Evolutionary conservation across 2,113 vertebrate genomes (phyloP), one percentile per base, ranked within the genome.

Genomic region (Myiozetetes cayanensis): DNA sequence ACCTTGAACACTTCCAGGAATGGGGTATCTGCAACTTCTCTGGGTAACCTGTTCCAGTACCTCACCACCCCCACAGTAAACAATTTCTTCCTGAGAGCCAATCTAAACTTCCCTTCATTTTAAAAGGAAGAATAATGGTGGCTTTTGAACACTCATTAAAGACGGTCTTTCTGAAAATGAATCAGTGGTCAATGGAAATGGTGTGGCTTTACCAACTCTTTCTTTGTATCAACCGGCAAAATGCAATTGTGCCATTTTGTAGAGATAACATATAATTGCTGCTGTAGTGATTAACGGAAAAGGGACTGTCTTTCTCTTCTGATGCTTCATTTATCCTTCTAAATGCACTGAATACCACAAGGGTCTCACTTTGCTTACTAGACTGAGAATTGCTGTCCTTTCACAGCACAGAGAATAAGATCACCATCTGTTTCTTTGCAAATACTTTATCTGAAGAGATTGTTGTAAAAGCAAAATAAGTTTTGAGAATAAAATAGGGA

Each of bases 341-440:
- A 89, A 74, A 58, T 35, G 18, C 28, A 76, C 12, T 25, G 18
- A 83, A 66, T 91, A 74, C 72, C 85, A 78, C 59, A 72, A 81
- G 37, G 61, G 58, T 83, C 56, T 95, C 53, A 35, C 75, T 67
- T 59, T 80, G 35, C 72, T 77, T 75, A 81, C 82, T 84, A 81
- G 93, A 65, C 59, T 75, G 56, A 90, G 72, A 90, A 78, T 6
- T 22, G 68, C 24, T 84, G 55, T 92, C 72, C 92, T 84, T 81
- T 67, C 85, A 74, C 47, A 56, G 79, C 56, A 78, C 12, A 84
- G 82, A 95, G 90, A 92, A 88, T 37, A 87, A 67, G 35, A 93
- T 30, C 39, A 81, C 78, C 90, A 94, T 86, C 93, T 96, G 90
- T 75, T 93, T 93, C 82, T 58, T 49, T 49, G 61, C 20, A 77